These are phyloP conservation scores for Caenorhabditis macrosperma DNA, from an alignment of 2,888 invertebrate genomes.

Conservation along the genomic window DNA sequence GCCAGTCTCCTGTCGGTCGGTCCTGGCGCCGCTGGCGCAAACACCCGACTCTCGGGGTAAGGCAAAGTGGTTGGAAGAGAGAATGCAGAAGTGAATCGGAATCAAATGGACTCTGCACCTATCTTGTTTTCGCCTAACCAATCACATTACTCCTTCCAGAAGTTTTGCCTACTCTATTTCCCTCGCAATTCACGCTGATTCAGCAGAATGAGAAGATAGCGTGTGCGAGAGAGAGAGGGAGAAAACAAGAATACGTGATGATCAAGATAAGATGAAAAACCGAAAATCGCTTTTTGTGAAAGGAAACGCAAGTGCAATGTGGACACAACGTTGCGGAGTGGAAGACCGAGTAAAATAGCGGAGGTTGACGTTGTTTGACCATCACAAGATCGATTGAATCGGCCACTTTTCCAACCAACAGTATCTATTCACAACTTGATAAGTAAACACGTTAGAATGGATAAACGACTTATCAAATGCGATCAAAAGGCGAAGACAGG, in stretches of 20 bases:
- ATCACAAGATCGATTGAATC: slow-evolving; percentile 45
- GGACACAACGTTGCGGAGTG: slow-evolving; percentile 35
- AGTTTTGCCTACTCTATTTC: not conserved
- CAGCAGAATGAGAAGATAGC: not conserved
- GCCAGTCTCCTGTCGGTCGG: not conserved
- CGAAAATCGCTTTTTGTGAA: slow-evolving; percentile 35
- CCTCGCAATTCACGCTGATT: not conserved
- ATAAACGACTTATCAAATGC: slow-evolving; percentile 17
- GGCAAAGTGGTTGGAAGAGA: not conserved
- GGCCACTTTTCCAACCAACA: not conserved
- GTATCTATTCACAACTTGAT: slow-evolving; percentile 28
- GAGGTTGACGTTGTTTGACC: slow-evolving; percentile 47
- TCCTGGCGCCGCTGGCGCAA: slow-evolving; percentile 9
- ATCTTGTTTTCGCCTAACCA: too few species aligned
- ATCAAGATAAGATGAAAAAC: slow-evolving; percentile 38
- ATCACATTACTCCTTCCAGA: not conserved
- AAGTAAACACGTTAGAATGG: slow-evolving; percentile 13
- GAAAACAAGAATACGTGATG: slow-evolving; percentile 15
- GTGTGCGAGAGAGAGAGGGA: not conserved
- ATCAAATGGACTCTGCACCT: too few species aligned
- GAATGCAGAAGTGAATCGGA: not conserved
- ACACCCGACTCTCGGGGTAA: slow-evolving; percentile 1
- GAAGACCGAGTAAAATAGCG: not conserved
- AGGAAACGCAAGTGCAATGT: slow-evolving; percentile 35
- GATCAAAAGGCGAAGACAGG: not conserved